Evolutionary conservation across 2,888 invertebrate species (phyloP).

Genomic region (Drosophila fulvimacula): DNA sequence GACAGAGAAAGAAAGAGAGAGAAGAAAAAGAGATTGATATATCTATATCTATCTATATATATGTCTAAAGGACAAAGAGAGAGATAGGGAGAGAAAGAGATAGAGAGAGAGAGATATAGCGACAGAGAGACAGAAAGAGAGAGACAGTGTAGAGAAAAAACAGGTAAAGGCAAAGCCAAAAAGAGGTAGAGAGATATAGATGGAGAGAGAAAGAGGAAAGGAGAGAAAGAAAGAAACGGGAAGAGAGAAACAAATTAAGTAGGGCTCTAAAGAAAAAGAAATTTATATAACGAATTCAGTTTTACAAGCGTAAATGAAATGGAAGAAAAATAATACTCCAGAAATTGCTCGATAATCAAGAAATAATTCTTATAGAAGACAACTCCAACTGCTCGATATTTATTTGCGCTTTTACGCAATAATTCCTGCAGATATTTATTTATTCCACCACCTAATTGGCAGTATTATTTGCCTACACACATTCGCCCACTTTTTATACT

Average conservation of each 20-base stretch:
- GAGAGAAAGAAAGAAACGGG: not conserved
- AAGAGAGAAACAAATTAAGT: not conserved
- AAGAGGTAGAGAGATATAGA: not conserved
- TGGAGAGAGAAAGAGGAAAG: not conserved
- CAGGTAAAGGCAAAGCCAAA: not conserved
- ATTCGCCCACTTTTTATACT: conserved; percentile 9
- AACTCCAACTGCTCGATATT: not conserved
- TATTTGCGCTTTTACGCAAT: not conserved
- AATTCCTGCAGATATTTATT: not conserved
- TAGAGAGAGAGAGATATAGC: not conserved
- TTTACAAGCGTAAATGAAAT: too few relatives aligned
- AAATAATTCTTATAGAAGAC: not conserved
- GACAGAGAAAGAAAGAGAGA: not conserved
- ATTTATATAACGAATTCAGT: too few relatives aligned
- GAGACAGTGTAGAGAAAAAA: too few relatives aligned
- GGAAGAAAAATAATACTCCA: not conserved
- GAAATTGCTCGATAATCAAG: not conserved
- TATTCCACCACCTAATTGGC: not conserved
- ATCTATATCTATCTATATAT: too few relatives aligned
- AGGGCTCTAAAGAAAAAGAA: too few relatives aligned
- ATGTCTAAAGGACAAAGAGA: not conserved
- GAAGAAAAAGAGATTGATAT: too few relatives aligned
- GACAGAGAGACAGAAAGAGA: not conserved
- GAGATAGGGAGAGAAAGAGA: not conserved
- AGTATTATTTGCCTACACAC: conserved; percentile 1